These are phyloP conservation scores for Pheosia tremula DNA, from an alignment of 2,888 invertebrate species.

Conservation along the genomic window DNA sequence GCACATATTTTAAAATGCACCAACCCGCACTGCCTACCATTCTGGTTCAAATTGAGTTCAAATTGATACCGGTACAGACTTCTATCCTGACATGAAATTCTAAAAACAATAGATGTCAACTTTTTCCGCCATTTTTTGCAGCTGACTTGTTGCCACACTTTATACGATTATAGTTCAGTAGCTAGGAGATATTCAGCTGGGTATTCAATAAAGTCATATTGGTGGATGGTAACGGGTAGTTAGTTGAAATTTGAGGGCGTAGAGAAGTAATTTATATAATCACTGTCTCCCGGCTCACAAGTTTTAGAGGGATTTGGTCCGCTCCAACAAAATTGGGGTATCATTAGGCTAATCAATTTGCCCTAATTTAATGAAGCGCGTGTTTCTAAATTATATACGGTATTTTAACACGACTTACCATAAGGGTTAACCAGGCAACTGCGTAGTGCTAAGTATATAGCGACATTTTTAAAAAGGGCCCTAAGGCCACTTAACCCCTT, in stretches of 20 bases:
- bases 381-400: neutral
- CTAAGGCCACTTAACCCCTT: too few relatives aligned
- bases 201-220: conserved; percentile 8
- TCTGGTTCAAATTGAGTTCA: conserved; percentile 41
- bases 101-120: conserved; percentile 21
- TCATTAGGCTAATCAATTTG: conserved; percentile 6
- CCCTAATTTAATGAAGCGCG: conserved; percentile 2
- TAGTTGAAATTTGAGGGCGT: conserved; percentile 3
- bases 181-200: too few relatives aligned
- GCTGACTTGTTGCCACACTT: conserved; percentile 15
- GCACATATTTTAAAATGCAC: conserved; percentile 46
- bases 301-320: conserved; percentile 3
- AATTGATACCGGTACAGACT: conserved; percentile 27
- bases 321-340: conserved; percentile 1
- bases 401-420: neutral
- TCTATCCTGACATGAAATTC: conserved; percentile 12
- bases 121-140: conserved; percentile 22
- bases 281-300: conserved; percentile 5
- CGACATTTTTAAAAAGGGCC: too few relatives aligned
- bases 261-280: conserved; percentile 9
- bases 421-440: too few relatives aligned
- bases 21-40: conserved; percentile 34
- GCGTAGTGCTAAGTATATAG: too few relatives aligned
- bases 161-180: too few relatives aligned
- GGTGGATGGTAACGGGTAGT: conserved; percentile 4